phyloP scores from a whole-genome alignment of 2,888 invertebrate genomes.

The Melanotus villosus region DNA sequence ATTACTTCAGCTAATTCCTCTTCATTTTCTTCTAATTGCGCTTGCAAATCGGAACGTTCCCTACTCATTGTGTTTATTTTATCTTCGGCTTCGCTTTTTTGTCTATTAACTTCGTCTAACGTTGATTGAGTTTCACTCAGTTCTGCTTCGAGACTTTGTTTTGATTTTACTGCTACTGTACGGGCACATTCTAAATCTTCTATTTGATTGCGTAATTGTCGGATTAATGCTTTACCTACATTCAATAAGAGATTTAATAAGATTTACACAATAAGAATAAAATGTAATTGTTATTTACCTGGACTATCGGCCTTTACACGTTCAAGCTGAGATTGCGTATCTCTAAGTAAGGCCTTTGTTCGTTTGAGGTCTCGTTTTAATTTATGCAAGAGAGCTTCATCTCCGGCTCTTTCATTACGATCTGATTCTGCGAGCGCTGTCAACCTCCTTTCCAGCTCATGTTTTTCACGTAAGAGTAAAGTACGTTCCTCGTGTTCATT shows the following conservation, averaged over 20 bases:
- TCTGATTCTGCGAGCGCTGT: slow-evolving; percentile 85
- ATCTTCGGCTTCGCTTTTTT: slow-evolving; percentile 86
- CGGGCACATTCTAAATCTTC: slow-evolving; percentile 93
- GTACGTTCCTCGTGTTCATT: slow-evolving; percentile 95
- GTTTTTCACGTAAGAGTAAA: slow-evolving; percentile 87
- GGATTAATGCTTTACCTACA: slow-evolving; percentile 66
- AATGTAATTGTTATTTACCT: slow-evolving; percentile 64
- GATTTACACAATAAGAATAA: neutral
- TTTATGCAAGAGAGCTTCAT: slow-evolving; percentile 80
- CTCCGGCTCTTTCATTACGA: slow-evolving; percentile 79
- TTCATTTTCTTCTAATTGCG: slow-evolving; percentile 92
- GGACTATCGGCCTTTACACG: slow-evolving; percentile 90
- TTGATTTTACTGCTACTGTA: slow-evolving; percentile 87
- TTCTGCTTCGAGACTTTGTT: slow-evolving; percentile 89
- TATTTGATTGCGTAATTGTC: slow-evolving; percentile 76
- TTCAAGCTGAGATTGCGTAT: slow-evolving; percentile 93
- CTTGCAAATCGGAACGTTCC: slow-evolving; percentile 82
- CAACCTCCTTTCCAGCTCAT: slow-evolving; percentile 90
- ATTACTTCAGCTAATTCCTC: slow-evolving; percentile 92
- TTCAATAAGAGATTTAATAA: neutral
- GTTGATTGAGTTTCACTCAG: slow-evolving; percentile 85
- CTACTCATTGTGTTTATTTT: slow-evolving; percentile 78
- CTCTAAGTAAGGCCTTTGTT: slow-evolving; percentile 90
- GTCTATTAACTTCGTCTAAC: slow-evolving; percentile 85
- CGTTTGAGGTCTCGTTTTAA: slow-evolving; percentile 89